Percentiles rank a stretch among this genome's conserved stretches.
These are phyloP conservation scores for Cyrtodaria siliqua DNA, from an alignment of 2,888 invertebrate genomes.

Conservation along the genomic window DNA sequence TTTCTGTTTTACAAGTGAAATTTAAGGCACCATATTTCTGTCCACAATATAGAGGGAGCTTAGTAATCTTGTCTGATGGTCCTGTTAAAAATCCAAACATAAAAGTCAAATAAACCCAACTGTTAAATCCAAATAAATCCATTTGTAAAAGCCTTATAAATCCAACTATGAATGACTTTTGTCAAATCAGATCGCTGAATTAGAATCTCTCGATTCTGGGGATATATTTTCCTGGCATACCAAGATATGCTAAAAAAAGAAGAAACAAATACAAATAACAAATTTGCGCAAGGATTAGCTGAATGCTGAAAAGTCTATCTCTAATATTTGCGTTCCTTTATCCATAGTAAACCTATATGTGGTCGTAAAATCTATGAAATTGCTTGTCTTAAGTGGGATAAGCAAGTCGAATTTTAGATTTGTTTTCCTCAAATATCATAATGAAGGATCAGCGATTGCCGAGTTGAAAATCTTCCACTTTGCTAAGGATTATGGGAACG, in stretches of 20 bases:
- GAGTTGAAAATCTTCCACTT: slow-evolving; percentile 62
- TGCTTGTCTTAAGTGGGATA: slow-evolving; percentile 64
- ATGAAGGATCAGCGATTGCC: slow-evolving; percentile 63
- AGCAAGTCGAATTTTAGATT: slow-evolving; percentile 62
- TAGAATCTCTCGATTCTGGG: slow-evolving; percentile 15
- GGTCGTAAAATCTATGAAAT: slow-evolving; percentile 60
- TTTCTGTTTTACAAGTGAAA: too few relatives aligned
- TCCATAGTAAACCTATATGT: slow-evolving; percentile 39
- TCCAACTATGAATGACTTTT: slow-evolving; percentile 38
- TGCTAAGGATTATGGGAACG: slow-evolving; percentile 63
- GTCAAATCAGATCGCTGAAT: slow-evolving; percentile 17
- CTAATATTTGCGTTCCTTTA: slow-evolving; percentile 48
- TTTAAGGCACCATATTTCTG: too few relatives aligned
- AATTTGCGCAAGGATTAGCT: slow-evolving; percentile 61
- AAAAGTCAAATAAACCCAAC: slow-evolving; percentile 27
- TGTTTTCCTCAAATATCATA: slow-evolving; percentile 68
- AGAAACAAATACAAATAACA: slow-evolving; percentile 40
- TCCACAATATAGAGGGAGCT: too few relatives aligned
- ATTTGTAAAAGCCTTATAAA: slow-evolving; percentile 20
- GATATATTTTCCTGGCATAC: slow-evolving; percentile 19
- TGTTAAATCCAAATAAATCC: slow-evolving; percentile 33
- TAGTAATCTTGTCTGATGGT: slow-evolving; percentile 30
- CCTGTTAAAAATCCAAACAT: slow-evolving; percentile 16
- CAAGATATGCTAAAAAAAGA: slow-evolving; percentile 30
- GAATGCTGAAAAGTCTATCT: slow-evolving; percentile 27